Evolutionary conservation across 2,888 invertebrate species (phyloP).

Genomic region (Sesia apiformis): DNA sequence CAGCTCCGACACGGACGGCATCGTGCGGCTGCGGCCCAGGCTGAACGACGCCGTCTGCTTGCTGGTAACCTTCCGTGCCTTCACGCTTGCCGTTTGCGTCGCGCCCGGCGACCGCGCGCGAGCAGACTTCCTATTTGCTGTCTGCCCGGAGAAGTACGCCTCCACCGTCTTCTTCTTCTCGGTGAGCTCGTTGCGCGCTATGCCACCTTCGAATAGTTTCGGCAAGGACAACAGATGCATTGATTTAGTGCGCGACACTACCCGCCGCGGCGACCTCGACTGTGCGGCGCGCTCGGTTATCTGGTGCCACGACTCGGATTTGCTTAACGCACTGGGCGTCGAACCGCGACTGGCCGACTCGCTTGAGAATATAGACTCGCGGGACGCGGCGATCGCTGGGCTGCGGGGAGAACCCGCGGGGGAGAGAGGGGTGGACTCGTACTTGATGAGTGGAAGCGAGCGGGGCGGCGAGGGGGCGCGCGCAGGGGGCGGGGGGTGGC

Average conservation of each 20-base stretch:
- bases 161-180: conserved; percentile 83
- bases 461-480: conserved; percentile 24
- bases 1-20: conserved; percentile 81
- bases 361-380: conserved; percentile 45
- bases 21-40: conserved; percentile 82
- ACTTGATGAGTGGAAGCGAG: conserved; percentile 22
- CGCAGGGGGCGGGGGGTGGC: conserved; percentile 27
- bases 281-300: conserved; percentile 65
- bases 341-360: conserved; percentile 31
- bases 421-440: conserved; percentile 1
- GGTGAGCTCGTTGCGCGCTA: conserved; percentile 78
- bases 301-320: conserved; percentile 89
- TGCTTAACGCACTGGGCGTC: conserved; percentile 69
- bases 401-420: conserved; percentile 3
- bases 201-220: conserved; percentile 87
- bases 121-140: conserved; percentile 21
- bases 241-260: conserved; percentile 78
- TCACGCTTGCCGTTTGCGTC: conserved; percentile 25
- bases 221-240: conserved; percentile 83
- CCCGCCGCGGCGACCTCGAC: conserved; percentile 52
- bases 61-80: conserved; percentile 24
- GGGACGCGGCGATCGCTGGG: conserved; percentile 10
- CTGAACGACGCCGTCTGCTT: conserved; percentile 49
- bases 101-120: conserved; percentile 37
- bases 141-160: conserved; percentile 76